These are phyloP conservation scores for Zoroaster sp. DNA, from an alignment of 53 echinoderm and acorn worm genomes.

Conservation along the genomic window DNA sequence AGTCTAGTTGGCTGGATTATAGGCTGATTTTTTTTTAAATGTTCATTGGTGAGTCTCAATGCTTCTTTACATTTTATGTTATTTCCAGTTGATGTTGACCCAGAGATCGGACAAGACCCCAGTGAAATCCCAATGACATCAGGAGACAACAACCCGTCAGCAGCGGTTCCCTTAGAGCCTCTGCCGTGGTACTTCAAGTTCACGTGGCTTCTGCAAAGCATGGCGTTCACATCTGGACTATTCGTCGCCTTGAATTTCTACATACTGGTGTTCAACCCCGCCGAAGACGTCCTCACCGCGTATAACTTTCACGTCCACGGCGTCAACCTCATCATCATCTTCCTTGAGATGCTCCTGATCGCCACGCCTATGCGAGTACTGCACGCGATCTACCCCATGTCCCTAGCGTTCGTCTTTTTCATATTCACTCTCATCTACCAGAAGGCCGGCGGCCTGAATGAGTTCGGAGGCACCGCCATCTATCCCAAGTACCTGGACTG, in stretches of 20 bases:
- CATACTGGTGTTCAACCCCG: conserved; percentile 72
- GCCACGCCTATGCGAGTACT: conserved; percentile 79
- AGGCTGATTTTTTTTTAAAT: no score
- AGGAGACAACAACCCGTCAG: background rate
- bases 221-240: conserved; percentile 48
- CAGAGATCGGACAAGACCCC: background rate
- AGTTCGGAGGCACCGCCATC: conserved; percentile 62
- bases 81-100: background rate
- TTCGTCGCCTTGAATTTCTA: conserved; percentile 74
- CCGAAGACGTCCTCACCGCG: conserved; percentile 2
- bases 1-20: no score
- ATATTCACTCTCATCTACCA: conserved; percentile 74
- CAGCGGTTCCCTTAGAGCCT: background rate
- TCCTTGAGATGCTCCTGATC: conserved; percentile 65
- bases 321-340: conserved; percentile 63
- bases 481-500: conserved; percentile 76
- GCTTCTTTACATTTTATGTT: no score
- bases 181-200: conserved; percentile 71
- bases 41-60: no score
- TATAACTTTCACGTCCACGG: conserved; percentile 81
- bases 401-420: conserved; percentile 64
- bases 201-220: conserved; percentile 71
- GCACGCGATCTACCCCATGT: conserved; percentile 68
- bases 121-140: background rate
- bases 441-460: conserved; percentile 75